Evolutionary conservation across 2,113 vertebrate species (phyloP).

Genomic region (Callionymus lyra): DNA sequence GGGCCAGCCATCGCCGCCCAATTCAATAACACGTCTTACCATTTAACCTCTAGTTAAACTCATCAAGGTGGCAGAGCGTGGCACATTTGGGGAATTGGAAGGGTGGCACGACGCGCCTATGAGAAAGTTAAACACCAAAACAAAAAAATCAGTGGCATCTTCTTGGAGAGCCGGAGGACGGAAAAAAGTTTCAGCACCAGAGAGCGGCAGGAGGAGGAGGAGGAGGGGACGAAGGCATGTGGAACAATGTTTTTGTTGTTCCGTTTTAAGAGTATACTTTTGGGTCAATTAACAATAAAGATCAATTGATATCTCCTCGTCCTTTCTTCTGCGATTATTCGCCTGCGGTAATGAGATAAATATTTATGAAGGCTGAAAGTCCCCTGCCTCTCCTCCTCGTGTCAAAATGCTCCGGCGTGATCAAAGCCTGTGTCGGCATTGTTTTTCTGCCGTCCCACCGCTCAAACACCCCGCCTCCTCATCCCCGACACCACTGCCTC

Average conservation of each 20-base stretch:
- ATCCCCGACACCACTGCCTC: constrained; percentile 1
- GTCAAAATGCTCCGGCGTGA: constrained; percentile 56
- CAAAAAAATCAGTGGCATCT: constrained; percentile 40
- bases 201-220: constrained; percentile 37
- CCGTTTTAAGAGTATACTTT: constrained; percentile 44
- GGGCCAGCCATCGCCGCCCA: constrained; percentile 33
- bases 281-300: constrained; percentile 68
- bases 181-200: constrained; percentile 38
- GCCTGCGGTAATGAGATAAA: constrained; percentile 61
- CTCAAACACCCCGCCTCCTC: constrained; percentile 25
- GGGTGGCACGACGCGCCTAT: constrained; percentile 14
- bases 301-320: constrained; percentile 59
- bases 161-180: constrained; percentile 37
- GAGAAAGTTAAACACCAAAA: constrained; percentile 54
- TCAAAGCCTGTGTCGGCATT: constrained; percentile 65
- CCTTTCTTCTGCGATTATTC: constrained; percentile 53
- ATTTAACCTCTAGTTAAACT: constrained; percentile 50
- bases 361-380: constrained; percentile 68
- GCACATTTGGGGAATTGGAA: constrained; percentile 39
- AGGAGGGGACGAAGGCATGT: constrained; percentile 14
- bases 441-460: constrained; percentile 56
- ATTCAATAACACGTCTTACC: constrained; percentile 52
- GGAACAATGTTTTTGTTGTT: constrained; percentile 64
- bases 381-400: constrained; percentile 57
- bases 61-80: constrained; percentile 45